A percentile compares a stretch with the other conserved stretches of the same genome.
Conservation (phyloP, 2,797 vertebrate species). For the Malacoctenus gilli region DNA sequence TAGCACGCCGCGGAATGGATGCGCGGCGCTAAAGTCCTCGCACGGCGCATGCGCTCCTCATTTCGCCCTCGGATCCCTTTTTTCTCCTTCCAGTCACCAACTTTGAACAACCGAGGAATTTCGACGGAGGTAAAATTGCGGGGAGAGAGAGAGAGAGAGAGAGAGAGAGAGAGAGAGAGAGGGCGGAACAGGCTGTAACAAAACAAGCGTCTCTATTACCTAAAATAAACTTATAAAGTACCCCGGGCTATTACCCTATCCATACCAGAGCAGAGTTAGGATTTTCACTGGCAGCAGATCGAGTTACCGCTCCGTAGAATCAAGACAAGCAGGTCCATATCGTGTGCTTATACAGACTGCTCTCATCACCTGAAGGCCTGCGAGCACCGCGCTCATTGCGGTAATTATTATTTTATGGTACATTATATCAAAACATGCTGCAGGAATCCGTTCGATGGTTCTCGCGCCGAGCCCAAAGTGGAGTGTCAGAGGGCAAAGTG, state of each 20-base stretch:
- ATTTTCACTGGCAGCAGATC: slow-evolving; percentile 74
- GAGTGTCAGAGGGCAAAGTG: slow-evolving; percentile 49
- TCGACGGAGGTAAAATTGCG: slow-evolving; percentile 80
- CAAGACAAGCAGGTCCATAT: slow-evolving; percentile 72
- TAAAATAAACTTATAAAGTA: slow-evolving; percentile 93
- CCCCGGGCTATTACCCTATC: slow-evolving; percentile 86
- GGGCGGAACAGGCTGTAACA: slow-evolving; percentile 83
- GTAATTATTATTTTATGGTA: slow-evolving; percentile 73
- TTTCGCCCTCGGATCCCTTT: slow-evolving; percentile 76
- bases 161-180: slow-evolving; percentile 18
- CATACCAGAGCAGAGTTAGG: slow-evolving; percentile 75
- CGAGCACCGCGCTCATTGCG: slow-evolving; percentile 62
- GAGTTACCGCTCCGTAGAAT: slow-evolving; percentile 75
- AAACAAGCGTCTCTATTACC: slow-evolving; percentile 91
- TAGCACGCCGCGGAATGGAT: slow-evolving; percentile 63
- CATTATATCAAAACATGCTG: slow-evolving; percentile 62
- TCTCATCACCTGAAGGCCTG: slow-evolving; percentile 73
- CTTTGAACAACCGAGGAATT: slow-evolving; percentile 59
- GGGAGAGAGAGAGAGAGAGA: slow-evolving; percentile 49
- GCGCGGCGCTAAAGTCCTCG: slow-evolving; percentile 73
- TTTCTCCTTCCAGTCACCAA: slow-evolving; percentile 67
- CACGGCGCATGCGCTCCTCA: slow-evolving; percentile 87
- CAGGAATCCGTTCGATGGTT: slow-evolving; percentile 48
- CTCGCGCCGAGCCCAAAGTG: slow-evolving; percentile 28
- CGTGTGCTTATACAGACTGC: slow-evolving; percentile 72